Evolutionary conservation across 2,113 vertebrate genomes (phyloP), one percentile per base, ranked within the genome.

Genomic region (Gobio gobio): DNA sequence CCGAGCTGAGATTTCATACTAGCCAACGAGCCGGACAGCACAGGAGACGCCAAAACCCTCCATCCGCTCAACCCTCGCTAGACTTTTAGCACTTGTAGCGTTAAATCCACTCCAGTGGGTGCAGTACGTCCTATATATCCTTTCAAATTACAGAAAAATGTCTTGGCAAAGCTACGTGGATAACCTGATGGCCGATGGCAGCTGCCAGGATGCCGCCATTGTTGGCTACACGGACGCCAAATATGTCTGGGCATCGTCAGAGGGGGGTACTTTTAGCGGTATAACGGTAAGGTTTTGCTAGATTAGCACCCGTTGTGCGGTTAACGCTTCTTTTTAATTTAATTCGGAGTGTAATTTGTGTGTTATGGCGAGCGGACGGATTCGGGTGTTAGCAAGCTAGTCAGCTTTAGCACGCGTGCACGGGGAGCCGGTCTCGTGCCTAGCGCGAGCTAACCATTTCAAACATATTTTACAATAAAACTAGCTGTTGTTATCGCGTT

Each of bases 101-200:
- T 80, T 63, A 54, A 83, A 68, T 86, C 81, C 54, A 85, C 45
- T 80, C 78, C 22, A 81, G 86, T 77, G 74, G 84, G 43, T 85
- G 83, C 88, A 89, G 43, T 64, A 86, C 86, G 77, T 87, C 83
- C 76, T 61, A 78, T 76, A 74, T 54, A 84, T 84, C 83, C 85
- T 89, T 89, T 87, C 78, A 86, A 82, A 74, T 90, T 91, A 92
- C 92, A 95, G 78, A 83, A 94, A 91, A 89, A 96, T 96, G 96
- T 95, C 95, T 93, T 96, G 96, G 95, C 94, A 96, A 93, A 93
- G 94, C 95, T 96, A 96, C 94, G 95, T 96, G 94, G 95, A 96
- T 86, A 96, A 95, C 94, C 94, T 96, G 94, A 96, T 96, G 96
- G 94, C 93, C 93, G 95, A 96, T 93, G 95, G 95, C 93, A 92